phyloP scores from a whole-genome alignment of 2,888 invertebrate species.

The Athalia circularis region DNA sequence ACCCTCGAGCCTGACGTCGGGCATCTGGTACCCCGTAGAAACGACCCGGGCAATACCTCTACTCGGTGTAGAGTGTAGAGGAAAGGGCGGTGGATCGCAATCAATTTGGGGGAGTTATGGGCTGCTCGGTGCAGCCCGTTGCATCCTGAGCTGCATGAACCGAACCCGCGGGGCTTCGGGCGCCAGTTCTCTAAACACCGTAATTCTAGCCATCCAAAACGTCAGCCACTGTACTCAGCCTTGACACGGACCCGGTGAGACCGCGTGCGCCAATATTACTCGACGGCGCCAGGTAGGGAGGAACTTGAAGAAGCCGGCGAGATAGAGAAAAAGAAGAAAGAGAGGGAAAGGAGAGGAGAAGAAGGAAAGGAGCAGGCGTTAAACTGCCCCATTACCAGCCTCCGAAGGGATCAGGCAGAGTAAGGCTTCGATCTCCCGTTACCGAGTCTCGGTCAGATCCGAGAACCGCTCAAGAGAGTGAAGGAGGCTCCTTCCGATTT shows the following conservation, averaged over 20 bases:
- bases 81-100: conserved; percentile 23
- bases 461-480: no score
- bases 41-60: background rate
- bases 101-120: conserved; percentile 43
- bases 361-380: conserved; percentile 26
- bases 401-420: background rate
- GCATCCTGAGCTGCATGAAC: background rate
- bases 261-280: conserved; percentile 37
- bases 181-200: conserved; percentile 45
- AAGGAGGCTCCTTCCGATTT: conserved; percentile 33
- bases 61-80: no score
- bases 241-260: conserved; percentile 40
- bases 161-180: conserved; percentile 20
- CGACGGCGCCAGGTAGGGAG: background rate
- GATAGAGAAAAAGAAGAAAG: conserved; percentile 13
- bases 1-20: background rate
- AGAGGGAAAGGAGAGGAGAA: background rate
- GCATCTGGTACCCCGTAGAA: background rate
- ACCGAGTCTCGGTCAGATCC: background rate
- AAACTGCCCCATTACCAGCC: conserved; percentile 38
- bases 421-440: conserved; percentile 42
- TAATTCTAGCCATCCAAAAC: conserved; percentile 46
- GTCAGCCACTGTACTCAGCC: conserved; percentile 45
- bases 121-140: background rate
- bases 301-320: no score